Evolutionary conservation across 2,888 invertebrate genomes (phyloP), one percentile per base, ranked within the genome.

Genomic region (Metalampra italica): DNA sequence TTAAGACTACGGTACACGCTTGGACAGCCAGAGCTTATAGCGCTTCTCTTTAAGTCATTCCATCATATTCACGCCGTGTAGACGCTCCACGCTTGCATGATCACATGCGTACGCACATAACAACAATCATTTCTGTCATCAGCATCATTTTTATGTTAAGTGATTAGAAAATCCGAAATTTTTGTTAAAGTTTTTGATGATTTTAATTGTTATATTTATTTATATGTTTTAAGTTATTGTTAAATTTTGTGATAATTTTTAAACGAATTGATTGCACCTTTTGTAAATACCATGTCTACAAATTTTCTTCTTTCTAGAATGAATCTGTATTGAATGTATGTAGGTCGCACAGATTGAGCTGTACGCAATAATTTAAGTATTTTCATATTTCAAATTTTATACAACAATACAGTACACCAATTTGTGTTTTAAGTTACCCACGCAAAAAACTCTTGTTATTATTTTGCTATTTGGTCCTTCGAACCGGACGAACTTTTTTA

Each of bases 81-180:
- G 57, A 40, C 51, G 57, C 55, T 32, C 56, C 60, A 62, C 58
- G 72, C 71, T 69, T 69, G 71, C 73, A 72, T 68, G 66, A 52
- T 43, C 46, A 62, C 66, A 66, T 51, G 53, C 53, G 45, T 49
- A 44, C 52, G 56, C 64, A 59, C 57, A 56, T 12, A 37, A 37
- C 3, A 37, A 8, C n/a, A 48, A 46, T 53, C 54, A 55, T 54
- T 49, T 30, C 32, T 8, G 32, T 32, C 32, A 32, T 32, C 32
- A 22, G 22, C 22, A 22, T 22, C 5, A 22, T 22, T 22, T 22
- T 3, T 3, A 22, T 3, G 2, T 39, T 47, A 47, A 46, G 8
- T 34, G 2, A 5, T 11, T 34, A 11, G 11, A 11, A 11, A 11
- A 34, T 34, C n/a, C n/a, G n/a, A n/a, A n/a, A n/a, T n/a, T n/a